These are phyloP conservation scores for Archivesica marissinica DNA, from an alignment of 1,140 invertebrate species.

Conservation along the genomic window DNA sequence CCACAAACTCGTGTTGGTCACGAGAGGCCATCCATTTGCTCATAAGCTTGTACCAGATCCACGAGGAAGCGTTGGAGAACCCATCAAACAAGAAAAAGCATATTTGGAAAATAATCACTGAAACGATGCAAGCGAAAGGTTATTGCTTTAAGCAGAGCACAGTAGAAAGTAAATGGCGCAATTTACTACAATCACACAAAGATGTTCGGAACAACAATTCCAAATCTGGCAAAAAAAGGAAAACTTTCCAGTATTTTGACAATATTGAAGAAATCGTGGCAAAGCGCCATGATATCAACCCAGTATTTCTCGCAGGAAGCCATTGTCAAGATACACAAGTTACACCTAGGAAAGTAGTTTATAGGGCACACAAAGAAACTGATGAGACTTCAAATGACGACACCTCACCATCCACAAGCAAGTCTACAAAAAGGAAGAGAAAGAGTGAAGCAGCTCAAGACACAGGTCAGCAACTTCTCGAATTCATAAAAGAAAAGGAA, in stretches of 20 bases:
- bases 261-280: constrained; percentile 22
- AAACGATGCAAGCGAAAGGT: neutral
- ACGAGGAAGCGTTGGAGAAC: neutral
- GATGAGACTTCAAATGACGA: neutral
- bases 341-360: neutral
- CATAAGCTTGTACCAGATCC: neutral
- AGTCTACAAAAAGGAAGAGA: neutral
- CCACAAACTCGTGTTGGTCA: neutral
- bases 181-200: constrained; percentile 14
- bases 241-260: constrained; percentile 30
- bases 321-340: too few species aligned
- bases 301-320: too few species aligned
- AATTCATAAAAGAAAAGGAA: constrained; percentile 15
- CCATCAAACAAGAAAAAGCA: neutral
- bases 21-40: neutral
- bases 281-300: constrained; percentile 21
- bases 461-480: constrained; percentile 19
- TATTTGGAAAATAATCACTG: constrained; percentile 20
- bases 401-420: neutral
- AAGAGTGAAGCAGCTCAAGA: neutral
- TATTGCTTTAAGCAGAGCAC: neutral
- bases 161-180: constrained; percentile 24
- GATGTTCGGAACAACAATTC: neutral
- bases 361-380: neutral
- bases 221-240: neutral